phyloP scores from a whole-genome alignment of 2,797 vertebrate species.

The Macropodus opercularis region DNA sequence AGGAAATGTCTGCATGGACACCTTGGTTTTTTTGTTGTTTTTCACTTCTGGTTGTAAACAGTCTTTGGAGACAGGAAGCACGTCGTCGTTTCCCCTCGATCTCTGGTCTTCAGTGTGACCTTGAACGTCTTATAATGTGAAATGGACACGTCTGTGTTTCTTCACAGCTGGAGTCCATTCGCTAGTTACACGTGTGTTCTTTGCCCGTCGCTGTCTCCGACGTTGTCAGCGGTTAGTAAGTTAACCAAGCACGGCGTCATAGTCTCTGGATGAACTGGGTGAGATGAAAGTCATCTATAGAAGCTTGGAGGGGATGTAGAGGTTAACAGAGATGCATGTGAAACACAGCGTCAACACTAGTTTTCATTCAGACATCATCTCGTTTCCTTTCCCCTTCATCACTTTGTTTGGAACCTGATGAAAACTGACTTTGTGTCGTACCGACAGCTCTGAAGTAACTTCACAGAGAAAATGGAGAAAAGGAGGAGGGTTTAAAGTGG shows the following conservation, averaged over 20 bases:
- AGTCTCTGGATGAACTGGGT: slow-evolving; percentile 46
- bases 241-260: slow-evolving; percentile 27
- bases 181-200: slow-evolving; percentile 24
- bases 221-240: slow-evolving; percentile 27
- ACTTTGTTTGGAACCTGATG: slow-evolving; percentile 34
- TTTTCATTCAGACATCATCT: slow-evolving; percentile 42
- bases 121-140: slow-evolving; percentile 50
- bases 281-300: slow-evolving; percentile 47
- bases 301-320: slow-evolving; percentile 39
- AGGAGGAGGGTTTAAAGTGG: slow-evolving; percentile 35
- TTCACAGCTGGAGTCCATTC: slow-evolving; percentile 54
- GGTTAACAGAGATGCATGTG: slow-evolving; percentile 41
- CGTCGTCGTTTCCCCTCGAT: slow-evolving; percentile 35
- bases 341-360: slow-evolving; percentile 23
- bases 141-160: slow-evolving; percentile 49
- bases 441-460: slow-evolving; percentile 68
- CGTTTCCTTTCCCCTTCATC: slow-evolving; percentile 12
- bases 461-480: slow-evolving; percentile 59
- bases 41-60: slow-evolving; percentile 55
- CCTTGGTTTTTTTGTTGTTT: slow-evolving; percentile 34
- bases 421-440: slow-evolving; percentile 64
- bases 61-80: slow-evolving; percentile 72
- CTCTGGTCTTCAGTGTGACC: slow-evolving; percentile 41
- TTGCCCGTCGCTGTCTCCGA: slow-evolving; percentile 26
- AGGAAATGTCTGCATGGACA: slow-evolving; percentile 65